A percentile compares a stretch with the other conserved stretches of the same genome.
phyloP scores from a whole-genome alignment of 2,888 invertebrate species.

The Pyrrhosoma nymphula region DNA sequence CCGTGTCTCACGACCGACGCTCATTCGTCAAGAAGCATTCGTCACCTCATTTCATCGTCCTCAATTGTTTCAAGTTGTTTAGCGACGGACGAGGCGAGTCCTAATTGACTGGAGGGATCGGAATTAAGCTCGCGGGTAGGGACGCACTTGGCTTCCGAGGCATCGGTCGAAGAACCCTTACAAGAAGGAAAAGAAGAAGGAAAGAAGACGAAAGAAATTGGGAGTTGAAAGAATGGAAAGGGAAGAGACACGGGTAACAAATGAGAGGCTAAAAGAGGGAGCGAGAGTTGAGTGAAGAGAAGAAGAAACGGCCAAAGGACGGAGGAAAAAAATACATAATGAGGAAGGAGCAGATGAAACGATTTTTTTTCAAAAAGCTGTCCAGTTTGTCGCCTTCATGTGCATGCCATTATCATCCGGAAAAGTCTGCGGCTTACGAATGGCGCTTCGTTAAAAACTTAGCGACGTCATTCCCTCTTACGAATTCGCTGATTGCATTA shows the following conservation, averaged over 20 bases:
- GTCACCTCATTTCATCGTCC: slow-evolving; percentile 56
- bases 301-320: neutral
- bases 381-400: neutral
- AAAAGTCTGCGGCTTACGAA: neutral
- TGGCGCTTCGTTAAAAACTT: neutral
- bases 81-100: neutral
- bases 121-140: neutral
- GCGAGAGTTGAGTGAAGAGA: slow-evolving; percentile 26
- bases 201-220: slow-evolving; percentile 37
- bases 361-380: neutral
- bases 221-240: slow-evolving; percentile 62
- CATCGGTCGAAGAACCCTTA: neutral
- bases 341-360: neutral
- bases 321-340: slow-evolving; percentile 13
- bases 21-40: slow-evolving; percentile 45
- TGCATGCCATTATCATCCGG: neutral
- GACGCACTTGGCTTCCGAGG: slow-evolving; percentile 9
- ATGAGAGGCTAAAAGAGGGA: slow-evolving; percentile 32
- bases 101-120: neutral
- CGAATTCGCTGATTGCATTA: too few relatives aligned
- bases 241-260: slow-evolving; percentile 46
- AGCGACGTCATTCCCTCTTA: neutral
- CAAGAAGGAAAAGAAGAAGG: neutral
- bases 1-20: neutral
- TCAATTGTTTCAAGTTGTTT: slow-evolving; percentile 51